A percentile compares a stretch with the other conserved stretches of the same genome.
Evolutionary conservation across 2,888 invertebrate species (phyloP).

Genomic region (Polyommatus icarus): DNA sequence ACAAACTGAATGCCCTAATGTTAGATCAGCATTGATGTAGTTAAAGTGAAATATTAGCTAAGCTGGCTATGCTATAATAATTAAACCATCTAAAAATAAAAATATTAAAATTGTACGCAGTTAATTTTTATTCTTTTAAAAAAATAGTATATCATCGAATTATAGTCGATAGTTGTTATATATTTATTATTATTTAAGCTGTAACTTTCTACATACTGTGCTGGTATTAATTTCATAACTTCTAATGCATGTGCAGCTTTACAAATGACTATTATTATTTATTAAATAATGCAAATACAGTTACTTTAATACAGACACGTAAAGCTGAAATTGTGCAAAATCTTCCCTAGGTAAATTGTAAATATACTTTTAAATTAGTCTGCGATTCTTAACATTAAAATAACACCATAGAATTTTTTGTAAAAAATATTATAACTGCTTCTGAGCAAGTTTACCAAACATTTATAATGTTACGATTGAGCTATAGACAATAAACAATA

Average conservation of each 20-base stretch:
- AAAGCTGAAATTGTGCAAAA: conserved; percentile 6
- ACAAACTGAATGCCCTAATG: too few species aligned
- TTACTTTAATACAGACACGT: conserved; percentile 4
- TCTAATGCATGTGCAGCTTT: neutral
- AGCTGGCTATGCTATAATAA: neutral
- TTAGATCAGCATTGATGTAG: too few species aligned
- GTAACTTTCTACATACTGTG: too few species aligned
- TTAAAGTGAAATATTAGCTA: neutral
- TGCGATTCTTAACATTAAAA: neutral
- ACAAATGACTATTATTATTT: too few species aligned
- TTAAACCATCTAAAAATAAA: too few species aligned
- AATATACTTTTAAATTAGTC: neutral
- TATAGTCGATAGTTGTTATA: too few species aligned
- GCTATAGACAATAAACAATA: conserved; percentile 35
- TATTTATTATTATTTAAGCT: too few species aligned
- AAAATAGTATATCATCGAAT: too few species aligned
- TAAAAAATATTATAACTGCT: neutral
- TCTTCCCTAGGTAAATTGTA: neutral
- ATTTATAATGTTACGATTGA: conserved; percentile 24
- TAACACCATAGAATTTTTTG: neutral
- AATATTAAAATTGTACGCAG: too few species aligned
- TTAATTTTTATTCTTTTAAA: too few species aligned
- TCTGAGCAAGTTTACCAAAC: conserved; percentile 23
- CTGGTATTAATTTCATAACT: neutral
- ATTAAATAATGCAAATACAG: neutral